phyloP scores from a whole-genome alignment of 2,113 vertebrate genomes.

The Eudorcas thomsonii region DNA sequence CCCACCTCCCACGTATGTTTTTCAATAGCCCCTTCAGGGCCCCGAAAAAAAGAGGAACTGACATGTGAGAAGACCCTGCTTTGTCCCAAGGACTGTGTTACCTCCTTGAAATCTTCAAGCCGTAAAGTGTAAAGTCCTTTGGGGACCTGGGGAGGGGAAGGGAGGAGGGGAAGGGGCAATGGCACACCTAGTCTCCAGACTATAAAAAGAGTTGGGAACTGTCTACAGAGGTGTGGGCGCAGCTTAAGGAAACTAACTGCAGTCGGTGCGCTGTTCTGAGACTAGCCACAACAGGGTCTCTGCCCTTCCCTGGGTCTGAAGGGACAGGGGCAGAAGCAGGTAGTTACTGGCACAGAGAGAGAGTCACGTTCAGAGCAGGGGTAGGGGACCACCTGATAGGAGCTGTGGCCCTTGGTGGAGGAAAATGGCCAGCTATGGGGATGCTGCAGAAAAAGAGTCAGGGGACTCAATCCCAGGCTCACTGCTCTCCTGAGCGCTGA shows the following conservation, averaged over 20 bases:
- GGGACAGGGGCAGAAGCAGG: not conserved
- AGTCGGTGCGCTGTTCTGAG: not conserved
- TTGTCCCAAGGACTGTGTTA: not conserved
- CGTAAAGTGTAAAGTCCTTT: rapidly evolving
- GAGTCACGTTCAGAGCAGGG: not conserved
- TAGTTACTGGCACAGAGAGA: not conserved
- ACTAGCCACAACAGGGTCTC: too few species aligned
- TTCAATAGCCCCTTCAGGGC: not conserved
- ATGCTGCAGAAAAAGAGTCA: not conserved
- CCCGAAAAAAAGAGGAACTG: not conserved
- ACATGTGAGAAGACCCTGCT: not conserved
- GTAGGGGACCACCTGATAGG: not conserved
- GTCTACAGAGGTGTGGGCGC: rapidly evolving
- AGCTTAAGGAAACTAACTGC: too few species aligned
- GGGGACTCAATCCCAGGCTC: not conserved
- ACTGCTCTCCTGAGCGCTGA: not conserved
- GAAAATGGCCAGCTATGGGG: not conserved
- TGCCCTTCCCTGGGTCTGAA: not conserved
- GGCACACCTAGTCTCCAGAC: not conserved
- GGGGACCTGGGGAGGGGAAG: not conserved
- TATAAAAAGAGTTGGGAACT: not conserved
- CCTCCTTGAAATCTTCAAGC: not conserved
- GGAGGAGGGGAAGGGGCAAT: not conserved
- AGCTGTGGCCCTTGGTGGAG: not conserved
- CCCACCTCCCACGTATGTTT: rapidly evolving